Base-by-base conservation (phyloP, 1,140 invertebrate genomes). In the Drosophila ohnishii region DNA sequence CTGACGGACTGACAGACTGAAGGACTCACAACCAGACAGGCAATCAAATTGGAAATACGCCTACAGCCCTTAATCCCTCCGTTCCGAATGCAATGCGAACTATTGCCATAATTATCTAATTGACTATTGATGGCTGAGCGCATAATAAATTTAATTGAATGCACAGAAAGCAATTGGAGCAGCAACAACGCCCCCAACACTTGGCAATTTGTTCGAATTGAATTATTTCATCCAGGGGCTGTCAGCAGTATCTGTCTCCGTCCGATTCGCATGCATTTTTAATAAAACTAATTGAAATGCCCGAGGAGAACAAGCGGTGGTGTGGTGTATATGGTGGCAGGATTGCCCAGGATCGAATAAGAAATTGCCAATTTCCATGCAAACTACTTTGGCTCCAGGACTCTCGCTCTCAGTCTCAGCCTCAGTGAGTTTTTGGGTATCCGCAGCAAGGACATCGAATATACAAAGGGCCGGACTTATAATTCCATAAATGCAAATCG, bases 211-310 rank as follows among this genome's bases (percentile, higher is more conserved):
- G 76, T 65, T 73, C 59, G 57, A 79, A 73, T 78, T 57, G 70
- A 82, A 81, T 72, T 75, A 62, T 85, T 81, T 48, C 63, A 47
- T 64, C 64, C 28, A 8, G 9, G n/a, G 42, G 13, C 51, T 32
- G 22, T 34, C 19, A 30, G 9, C 35, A 63, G 55, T 22, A 50
- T 44, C 53, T 73, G 39, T 51, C 37, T 50, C 16, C 37, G 30
- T 30, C 70, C 47, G 71, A 76, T 53, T 47, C 53, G 8, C 25
- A 70, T 83, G 67, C 51, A 88, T 87, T 88, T 87, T 79, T 87
- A 87, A 87, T 87, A 88, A 83, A 79, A 87, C 75, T 86, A 86
- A 86, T 86, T 87, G 83, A 79, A 83, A 83, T 63, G 66, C 51
- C 73, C 62, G 35, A 44, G 42, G 59, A 48, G 22, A n/a, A 42